Evolutionary conservation across 2,888 invertebrate species (phyloP).

Genomic region (Drosophila borealis): DNA sequence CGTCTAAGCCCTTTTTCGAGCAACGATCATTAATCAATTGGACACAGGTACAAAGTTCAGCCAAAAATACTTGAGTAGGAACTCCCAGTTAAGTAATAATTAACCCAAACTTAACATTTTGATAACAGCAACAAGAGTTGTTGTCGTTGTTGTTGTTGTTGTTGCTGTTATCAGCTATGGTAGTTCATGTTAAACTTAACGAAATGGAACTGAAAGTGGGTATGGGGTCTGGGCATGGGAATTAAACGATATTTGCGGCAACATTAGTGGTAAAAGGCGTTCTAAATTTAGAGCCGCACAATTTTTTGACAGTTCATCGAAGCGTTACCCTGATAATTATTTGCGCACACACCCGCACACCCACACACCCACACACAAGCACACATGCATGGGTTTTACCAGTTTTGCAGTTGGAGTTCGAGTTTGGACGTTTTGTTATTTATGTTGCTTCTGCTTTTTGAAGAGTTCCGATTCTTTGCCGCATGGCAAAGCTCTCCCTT

Average conservation of each 20-base stretch:
- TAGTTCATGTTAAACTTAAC: slow-evolving; percentile 8
- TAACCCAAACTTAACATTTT: slow-evolving; percentile 1
- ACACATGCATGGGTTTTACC: slow-evolving; percentile 4
- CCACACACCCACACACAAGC: background rate
- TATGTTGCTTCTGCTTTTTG: slow-evolving; percentile 21
- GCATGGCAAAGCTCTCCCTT: background rate
- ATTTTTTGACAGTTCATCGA: slow-evolving; percentile 46
- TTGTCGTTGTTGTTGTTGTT: background rate
- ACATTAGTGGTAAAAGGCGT: background rate
- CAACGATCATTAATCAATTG: slow-evolving; percentile 15
- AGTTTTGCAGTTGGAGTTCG: slow-evolving; percentile 18
- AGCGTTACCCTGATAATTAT: slow-evolving; percentile 59
- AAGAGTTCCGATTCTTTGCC: slow-evolving; percentile 29
- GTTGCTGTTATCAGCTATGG: slow-evolving; percentile 12
- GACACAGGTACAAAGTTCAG: background rate
- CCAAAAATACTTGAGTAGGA: background rate
- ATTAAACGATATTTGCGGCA: slow-evolving; percentile 5
- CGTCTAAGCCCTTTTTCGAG: background rate
- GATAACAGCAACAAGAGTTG: background rate
- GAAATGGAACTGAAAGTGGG: slow-evolving; percentile 7
- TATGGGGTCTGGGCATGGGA: background rate
- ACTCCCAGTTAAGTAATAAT: background rate
- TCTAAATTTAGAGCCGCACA: slow-evolving; percentile 36
- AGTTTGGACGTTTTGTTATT: slow-evolving; percentile 26
- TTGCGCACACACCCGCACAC: slow-evolving; percentile 1